Evolutionary conservation across 2,888 invertebrate genomes (phyloP), one percentile per base, ranked within the genome.

Genomic region (Tachina fera): DNA sequence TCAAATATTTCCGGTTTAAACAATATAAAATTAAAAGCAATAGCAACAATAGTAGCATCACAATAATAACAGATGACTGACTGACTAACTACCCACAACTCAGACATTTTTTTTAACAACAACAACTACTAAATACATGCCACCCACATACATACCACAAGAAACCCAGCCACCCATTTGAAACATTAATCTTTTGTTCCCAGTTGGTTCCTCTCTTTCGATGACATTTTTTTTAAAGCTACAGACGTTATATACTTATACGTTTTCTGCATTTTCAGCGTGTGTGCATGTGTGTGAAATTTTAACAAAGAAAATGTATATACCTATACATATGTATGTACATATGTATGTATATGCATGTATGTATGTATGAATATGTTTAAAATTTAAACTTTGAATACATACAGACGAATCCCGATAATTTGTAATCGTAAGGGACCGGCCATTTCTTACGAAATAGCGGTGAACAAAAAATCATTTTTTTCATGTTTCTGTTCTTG

Each of bases 1-100:
- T 79, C 75, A 83, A 86, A 75, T 76, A 78, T 86, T 83, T 86
- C 86, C 79, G 83, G 79, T 61, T 81, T 60, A 63, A 81, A 77
- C 51, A 77, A 84, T 71, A 39, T 13, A 70, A 61, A 45, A 74
- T 53, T 41, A 60, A 45, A 43, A 70, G 31, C 63, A 76, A 45
- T 53, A 22, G 13, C 10, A 49, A 47, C 14, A 63, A 67, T 31
- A 68, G 68, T 6, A 75, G 43, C 60, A 68, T 60, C 61, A 43
- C 53, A 53, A 74, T 68, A 68, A 75, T 60, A 67, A 61, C 58
- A 31, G 31, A 31, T 81, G 81, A 74, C 22, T 77, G 81, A 74
- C 22, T 77, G 39, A 74, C 68, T 39, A 53, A n/a, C 68, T 70
- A 56, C 39, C 61, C 49, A 63, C 45, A 53, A 47, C 22, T 71